A percentile compares a stretch with the other conserved stretches of the same genome.
phyloP scores from a whole-genome alignment of 2,888 invertebrate species.

The Axea sp. region DNA sequence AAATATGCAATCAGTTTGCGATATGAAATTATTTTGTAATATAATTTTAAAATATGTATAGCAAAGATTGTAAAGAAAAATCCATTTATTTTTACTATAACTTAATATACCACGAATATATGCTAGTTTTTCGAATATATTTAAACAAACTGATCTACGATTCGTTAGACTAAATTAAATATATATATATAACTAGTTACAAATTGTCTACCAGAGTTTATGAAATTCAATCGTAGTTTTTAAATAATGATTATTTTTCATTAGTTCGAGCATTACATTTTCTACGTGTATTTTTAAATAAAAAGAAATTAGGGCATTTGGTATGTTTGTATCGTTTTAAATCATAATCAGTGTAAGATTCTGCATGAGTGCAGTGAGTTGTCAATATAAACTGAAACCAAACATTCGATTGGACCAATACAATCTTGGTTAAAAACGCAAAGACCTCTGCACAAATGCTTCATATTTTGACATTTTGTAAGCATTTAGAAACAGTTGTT shows the following conservation, averaged over 20 bases:
- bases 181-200: slow-evolving; percentile 48
- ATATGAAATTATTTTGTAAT: too few species aligned
- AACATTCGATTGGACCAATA: slow-evolving; percentile 35
- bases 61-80: not conserved
- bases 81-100: too few species aligned
- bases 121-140: slow-evolving; percentile 7
- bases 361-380: slow-evolving; percentile 7
- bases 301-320: not conserved
- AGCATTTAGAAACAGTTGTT: slow-evolving; percentile 12
- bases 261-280: slow-evolving; percentile 4
- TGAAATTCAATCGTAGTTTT: slow-evolving; percentile 7
- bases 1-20: too few species aligned
- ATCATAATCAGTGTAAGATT: too few species aligned
- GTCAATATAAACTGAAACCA: slow-evolving; percentile 1
- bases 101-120: too few species aligned
- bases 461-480: slow-evolving; percentile 18
- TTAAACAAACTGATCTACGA: slow-evolving; percentile 39
- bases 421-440: slow-evolving; percentile 21
- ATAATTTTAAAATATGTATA: too few species aligned
- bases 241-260: too few species aligned
- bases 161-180: slow-evolving; percentile 46
- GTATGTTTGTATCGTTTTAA: slow-evolving; percentile 5
- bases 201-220: slow-evolving; percentile 41
- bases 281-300: slow-evolving; percentile 6
- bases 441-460: slow-evolving; percentile 21